These are phyloP conservation scores for Drosophila imparisetae DNA, from an alignment of 2,888 invertebrate species.

Conservation along the genomic window DNA sequence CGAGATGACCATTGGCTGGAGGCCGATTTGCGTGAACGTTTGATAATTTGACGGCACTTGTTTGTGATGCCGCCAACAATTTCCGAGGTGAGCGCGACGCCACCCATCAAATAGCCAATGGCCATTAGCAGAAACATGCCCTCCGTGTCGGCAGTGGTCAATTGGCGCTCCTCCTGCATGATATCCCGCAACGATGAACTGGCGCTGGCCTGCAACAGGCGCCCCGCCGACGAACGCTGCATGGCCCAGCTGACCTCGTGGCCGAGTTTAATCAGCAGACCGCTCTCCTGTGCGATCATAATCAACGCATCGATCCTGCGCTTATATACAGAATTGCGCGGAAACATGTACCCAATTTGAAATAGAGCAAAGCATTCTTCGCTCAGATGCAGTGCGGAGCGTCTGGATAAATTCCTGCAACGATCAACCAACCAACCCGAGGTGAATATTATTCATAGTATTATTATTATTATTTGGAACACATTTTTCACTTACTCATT, in stretches of 20 bases:
- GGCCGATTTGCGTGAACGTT: conserved; percentile 71
- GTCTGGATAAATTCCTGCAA: conserved; percentile 85
- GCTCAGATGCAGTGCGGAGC: conserved; percentile 89
- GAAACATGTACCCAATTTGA: conserved; percentile 88
- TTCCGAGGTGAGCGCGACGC: conserved; percentile 88
- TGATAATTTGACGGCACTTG: conserved; percentile 85
- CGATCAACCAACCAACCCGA: neutral
- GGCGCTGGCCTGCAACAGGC: conserved; percentile 87
- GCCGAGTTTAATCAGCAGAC: conserved; percentile 88
- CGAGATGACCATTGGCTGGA: conserved; percentile 76
- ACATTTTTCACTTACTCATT: conserved; percentile 85
- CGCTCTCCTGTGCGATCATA: conserved; percentile 88
- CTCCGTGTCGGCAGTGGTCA: conserved; percentile 92
- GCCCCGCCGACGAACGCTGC: conserved; percentile 87
- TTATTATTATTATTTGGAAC: neutral
- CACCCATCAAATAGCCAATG: conserved; percentile 89
- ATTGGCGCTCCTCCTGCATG: conserved; percentile 88
- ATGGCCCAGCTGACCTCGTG: conserved; percentile 90
- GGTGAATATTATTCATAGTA: neutral
- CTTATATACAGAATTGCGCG: conserved; percentile 88
- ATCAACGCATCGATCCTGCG: conserved; percentile 87
- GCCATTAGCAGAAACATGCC: conserved; percentile 92
- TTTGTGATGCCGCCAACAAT: conserved; percentile 89
- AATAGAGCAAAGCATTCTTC: conserved; percentile 91
- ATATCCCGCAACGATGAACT: conserved; percentile 84